Base-by-base conservation (phyloP, 2,888 invertebrate genomes). In the Amphipyra berbera region DNA sequence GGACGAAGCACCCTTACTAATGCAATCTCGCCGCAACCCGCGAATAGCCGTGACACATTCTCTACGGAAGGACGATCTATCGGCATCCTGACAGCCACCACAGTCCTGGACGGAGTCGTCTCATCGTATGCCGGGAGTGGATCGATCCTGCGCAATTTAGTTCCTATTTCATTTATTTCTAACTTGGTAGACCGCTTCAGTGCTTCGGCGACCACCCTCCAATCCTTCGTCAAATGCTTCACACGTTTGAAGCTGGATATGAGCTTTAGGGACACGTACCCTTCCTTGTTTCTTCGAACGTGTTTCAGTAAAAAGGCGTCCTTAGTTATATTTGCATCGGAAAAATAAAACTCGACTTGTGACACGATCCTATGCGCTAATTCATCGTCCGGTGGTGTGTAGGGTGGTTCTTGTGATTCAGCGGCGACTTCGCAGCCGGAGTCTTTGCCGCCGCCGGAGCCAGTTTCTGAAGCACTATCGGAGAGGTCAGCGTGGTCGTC, bases 241-340 rank as follows among this genome's bases (percentile, higher is more conserved):
- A 99, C 98, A 68, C 98, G 96, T 87, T 99, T 98, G 90, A 99
- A 99, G 84, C 98, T 98, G 12, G 99, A 98, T 76, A 99, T 98
- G 61, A 99, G 95, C 90, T 99, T 99, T 55, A 99, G 95, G 56
- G 98, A 98, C 13, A 99, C 99, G 91, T 97, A 99, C 15, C 99
- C 99, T 91, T 98, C 98, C 91, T 98, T 99, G 90, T 99, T 99
- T 56, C 99, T 96, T 60, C 98, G 96, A 21, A 99, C 98, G 88
- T 99, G 99, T 88, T 99, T 99, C 70, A 99, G 92, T 47, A 99
- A 95, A 91, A 99, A 99, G 12, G 99, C 98, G 88, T 99, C 99
- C 88, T 99, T 99, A 4, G 98, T 96, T 77, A 99, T 98, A 89
- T 98, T 98, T 53, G 98, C 98, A 86, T 99, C 98, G 67, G 98